phyloP scores from a whole-genome alignment of 2,888 invertebrate genomes.

The Plutella xylostella region DNA sequence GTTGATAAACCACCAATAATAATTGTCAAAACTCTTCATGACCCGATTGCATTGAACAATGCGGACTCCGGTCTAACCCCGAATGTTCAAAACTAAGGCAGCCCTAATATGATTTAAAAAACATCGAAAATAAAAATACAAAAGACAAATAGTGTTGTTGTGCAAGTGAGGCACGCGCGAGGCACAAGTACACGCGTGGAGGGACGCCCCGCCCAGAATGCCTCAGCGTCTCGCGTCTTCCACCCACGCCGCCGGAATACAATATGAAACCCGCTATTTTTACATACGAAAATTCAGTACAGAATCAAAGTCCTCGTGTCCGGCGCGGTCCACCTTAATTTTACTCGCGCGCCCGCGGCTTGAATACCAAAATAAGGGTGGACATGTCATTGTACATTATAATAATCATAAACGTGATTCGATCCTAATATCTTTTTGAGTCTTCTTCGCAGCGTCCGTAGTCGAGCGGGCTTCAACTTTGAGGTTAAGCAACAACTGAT shows the following conservation, averaged over 20 bases:
- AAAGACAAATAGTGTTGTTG: background rate
- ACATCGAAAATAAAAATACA: too few relatives aligned
- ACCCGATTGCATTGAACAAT: too few relatives aligned
- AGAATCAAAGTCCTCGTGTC: conserved; percentile 59
- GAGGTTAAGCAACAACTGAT: too few relatives aligned
- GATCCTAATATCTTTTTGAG: too few relatives aligned
- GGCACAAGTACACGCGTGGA: background rate
- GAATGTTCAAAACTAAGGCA: too few relatives aligned
- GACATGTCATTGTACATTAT: too few relatives aligned
- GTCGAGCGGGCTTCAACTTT: too few relatives aligned
- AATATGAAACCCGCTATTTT: conserved; percentile 47
- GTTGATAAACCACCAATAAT: too few relatives aligned
- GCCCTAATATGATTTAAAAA: too few relatives aligned
- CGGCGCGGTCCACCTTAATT: conserved; percentile 57
- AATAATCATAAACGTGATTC: conserved; percentile 27
- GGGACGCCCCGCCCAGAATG: conserved; percentile 27
- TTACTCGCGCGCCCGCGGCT: conserved; percentile 39
- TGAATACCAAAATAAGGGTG: conserved; percentile 51
- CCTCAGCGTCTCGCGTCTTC: conserved; percentile 34
- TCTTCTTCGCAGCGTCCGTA: too few relatives aligned
- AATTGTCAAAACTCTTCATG: too few relatives aligned
- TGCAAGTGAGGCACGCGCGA: conserved; percentile 1
- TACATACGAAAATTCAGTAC: conserved; percentile 50
- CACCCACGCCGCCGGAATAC: conserved; percentile 45
- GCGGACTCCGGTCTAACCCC: too few relatives aligned